Evolutionary conservation across 2,888 invertebrate genomes (phyloP).

Genomic region (Bruchidius siliquastri): DNA sequence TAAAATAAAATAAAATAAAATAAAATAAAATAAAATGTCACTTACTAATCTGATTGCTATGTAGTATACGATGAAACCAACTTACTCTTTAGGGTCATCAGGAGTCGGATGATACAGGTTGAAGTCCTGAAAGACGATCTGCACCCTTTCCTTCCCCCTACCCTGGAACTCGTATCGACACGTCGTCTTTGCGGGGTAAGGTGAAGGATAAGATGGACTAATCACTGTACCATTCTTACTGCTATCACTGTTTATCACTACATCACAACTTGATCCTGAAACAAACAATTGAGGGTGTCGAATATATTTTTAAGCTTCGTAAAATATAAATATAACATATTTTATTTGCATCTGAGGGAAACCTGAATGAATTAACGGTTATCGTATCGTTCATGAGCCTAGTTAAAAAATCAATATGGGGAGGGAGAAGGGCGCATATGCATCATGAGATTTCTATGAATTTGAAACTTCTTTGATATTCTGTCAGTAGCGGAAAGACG

Average conservation of each 20-base stretch:
- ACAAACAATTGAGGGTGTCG: too few species aligned
- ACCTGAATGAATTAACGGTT: too few species aligned
- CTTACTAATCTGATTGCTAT: too few species aligned
- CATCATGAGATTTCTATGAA: too few species aligned
- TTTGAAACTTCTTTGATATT: neutral
- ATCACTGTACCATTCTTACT: conserved; percentile 78
- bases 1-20: too few species aligned
- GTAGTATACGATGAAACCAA: neutral
- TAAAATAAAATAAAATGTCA: too few species aligned
- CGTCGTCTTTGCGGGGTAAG: conserved; percentile 73
- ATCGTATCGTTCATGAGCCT: too few species aligned
- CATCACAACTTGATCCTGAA: conserved; percentile 74
- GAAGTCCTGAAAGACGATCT: conserved; percentile 81
- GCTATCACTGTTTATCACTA: conserved; percentile 72
- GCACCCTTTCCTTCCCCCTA: conserved; percentile 76
- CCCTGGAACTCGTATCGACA: conserved; percentile 91
- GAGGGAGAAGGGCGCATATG: too few species aligned
- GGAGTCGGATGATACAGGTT: conserved; percentile 63
- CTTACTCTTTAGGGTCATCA: conserved; percentile 62
- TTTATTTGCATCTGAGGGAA: too few species aligned
- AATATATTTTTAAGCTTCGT: too few species aligned
- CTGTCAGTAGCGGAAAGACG: neutral
- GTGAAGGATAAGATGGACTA: conserved; percentile 79
- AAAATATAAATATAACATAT: too few species aligned
- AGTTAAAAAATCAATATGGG: too few species aligned